Base-by-base conservation (phyloP, 2,797 vertebrate genomes). In the Pteropus rufus region DNA sequence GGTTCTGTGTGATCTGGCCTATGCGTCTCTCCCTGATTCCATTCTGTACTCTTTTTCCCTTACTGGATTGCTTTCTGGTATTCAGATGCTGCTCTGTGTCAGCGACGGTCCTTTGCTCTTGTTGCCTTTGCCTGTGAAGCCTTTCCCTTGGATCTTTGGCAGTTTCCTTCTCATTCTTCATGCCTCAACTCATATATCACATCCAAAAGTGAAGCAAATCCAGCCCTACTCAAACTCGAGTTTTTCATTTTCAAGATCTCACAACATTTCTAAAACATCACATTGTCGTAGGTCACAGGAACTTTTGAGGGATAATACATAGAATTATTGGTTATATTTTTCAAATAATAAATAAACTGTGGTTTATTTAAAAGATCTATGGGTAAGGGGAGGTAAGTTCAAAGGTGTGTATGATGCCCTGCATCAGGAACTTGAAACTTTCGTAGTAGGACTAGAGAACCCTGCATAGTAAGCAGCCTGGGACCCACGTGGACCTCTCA, bases 401-500 rank as follows among this genome's bases (percentile, higher is more conserved):
- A 12, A 23, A 73, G n/a, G 16, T 82, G 36, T 46, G 18, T 36
- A 70, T 91, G 44, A 83, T 60, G 56, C 12, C 36, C 21, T 46
- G 2, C 31, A 18, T 83, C 26, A 46, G 62, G 39, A 79, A 91
- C n/a, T 44, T 77, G 72, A 85, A 85, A 62, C 15, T 41, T 73
- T 70, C 56, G 36, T 7, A n/a, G 83, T 24, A 70, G 8, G 34
- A 2, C 2, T 39, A 36, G 26, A n/a, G 10, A 18, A 44, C 23
- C 6, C 58, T 39, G n/a, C 29, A 31, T 21, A 7, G 58, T 31
- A 6, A 34, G 60, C 26, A 65, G 73, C 19, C 44, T 49, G 52
- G 9, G n/a, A 44, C 39, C 49, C 52, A 34, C 0, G 0, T 9
- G 72, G n/a, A 36, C 29, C 16, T 15, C 31, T 26, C 1, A 0